Conservation (phyloP, 2,888 invertebrate genomes). For the Apocheima hispidaria region DNA sequence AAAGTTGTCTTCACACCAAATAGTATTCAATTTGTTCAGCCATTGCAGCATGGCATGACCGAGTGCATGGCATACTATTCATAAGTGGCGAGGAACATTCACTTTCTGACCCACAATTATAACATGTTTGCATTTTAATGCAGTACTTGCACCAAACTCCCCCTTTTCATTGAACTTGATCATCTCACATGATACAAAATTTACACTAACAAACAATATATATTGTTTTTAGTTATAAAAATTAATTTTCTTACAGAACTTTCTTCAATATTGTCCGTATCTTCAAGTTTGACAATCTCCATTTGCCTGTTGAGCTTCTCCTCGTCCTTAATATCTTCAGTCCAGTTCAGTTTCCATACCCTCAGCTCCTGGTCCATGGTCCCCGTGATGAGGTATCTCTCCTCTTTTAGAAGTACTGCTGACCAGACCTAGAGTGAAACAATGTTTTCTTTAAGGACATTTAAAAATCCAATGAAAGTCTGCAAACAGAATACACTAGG, state of each 20-base stretch:
- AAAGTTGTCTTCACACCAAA: no score
- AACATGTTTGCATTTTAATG: no score
- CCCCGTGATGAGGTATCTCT: conserved; percentile 94
- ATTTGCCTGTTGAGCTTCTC: conserved; percentile 79
- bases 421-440: conserved; percentile 91
- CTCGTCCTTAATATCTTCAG: conserved; percentile 79
- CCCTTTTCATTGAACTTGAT: no score
- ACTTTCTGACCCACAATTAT: no score
- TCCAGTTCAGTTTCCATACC: conserved; percentile 92
- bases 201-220: no score
- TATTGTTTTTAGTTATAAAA: no score
- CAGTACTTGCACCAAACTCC: no score
- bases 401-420: conserved; percentile 91
- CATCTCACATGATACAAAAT: no score
- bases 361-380: conserved; percentile 93
- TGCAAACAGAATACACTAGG: neutral
- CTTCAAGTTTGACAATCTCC: conserved; percentile 83
- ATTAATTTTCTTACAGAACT: conserved; percentile 83
- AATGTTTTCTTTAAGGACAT: neutral
- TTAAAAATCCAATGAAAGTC: neutral
- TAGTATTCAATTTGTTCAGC: no score
- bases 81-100: no score
- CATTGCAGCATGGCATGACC: no score
- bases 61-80: no score
- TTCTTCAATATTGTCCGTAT: conserved; percentile 83